Conservation (phyloP, 1,140 invertebrate genomes). For the Lepidotrigona ventralis region DNA sequence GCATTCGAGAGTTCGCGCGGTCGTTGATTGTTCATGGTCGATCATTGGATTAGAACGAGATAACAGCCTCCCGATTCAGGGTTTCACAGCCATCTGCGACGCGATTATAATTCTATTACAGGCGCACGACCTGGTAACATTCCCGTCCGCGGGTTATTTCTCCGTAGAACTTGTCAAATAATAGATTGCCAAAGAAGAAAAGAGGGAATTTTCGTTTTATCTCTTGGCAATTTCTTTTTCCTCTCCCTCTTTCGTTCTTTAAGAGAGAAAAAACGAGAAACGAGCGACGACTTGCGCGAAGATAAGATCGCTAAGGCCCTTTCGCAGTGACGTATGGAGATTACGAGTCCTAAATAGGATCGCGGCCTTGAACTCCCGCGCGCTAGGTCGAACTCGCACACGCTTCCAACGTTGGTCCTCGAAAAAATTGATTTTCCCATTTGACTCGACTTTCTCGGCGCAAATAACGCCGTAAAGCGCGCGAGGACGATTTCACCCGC, state of each 20-base stretch:
- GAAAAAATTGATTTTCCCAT: conserved; percentile 34
- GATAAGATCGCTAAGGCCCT: background rate
- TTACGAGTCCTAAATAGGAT: conserved; percentile 1
- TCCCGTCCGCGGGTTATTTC: background rate
- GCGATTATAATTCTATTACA: background rate
- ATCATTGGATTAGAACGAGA: background rate
- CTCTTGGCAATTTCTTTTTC: background rate
- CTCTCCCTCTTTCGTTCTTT: background rate
- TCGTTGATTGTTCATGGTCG: background rate
- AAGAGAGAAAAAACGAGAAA: too few relatives aligned
- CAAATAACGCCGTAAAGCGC: conserved; percentile 41
- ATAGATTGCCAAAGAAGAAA: too few relatives aligned
- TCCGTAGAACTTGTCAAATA: background rate
- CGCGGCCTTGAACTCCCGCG: conserved; percentile 38
- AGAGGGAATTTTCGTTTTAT: background rate
- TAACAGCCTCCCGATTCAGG: background rate
- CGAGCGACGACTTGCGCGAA: too few relatives aligned
- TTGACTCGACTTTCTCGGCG: conserved; percentile 26
- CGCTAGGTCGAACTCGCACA: conserved; percentile 4
- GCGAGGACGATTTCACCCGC: conserved; percentile 45
- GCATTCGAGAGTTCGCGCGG: background rate
- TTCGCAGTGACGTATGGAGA: background rate
- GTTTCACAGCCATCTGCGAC: background rate
- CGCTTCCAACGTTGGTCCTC: conserved; percentile 1
- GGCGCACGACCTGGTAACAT: too few relatives aligned